These are phyloP conservation scores for Tachina fera DNA, from an alignment of 2,888 invertebrate species.

Conservation along the genomic window DNA sequence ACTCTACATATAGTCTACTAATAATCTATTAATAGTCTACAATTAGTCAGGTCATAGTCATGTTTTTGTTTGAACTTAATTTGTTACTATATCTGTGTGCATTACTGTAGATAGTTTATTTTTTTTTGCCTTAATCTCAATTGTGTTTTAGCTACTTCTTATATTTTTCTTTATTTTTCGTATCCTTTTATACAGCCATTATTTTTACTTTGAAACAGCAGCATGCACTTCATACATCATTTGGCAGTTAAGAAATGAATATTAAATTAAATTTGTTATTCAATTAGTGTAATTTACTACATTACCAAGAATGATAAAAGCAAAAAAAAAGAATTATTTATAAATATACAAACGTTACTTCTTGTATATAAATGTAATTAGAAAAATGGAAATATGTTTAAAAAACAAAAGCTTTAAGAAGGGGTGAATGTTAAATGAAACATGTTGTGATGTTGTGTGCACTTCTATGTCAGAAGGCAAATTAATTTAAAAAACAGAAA, in stretches of 20 bases:
- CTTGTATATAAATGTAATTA: conserved; percentile 1
- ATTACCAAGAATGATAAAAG: conserved; percentile 12
- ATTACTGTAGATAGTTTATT: too few species aligned
- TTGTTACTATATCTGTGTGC: too few species aligned
- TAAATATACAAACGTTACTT: background rate
- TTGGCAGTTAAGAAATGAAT: conserved; percentile 57
- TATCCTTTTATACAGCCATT: background rate
- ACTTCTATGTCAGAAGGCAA: background rate
- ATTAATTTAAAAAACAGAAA: background rate
- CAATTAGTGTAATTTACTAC: conserved; percentile 54
- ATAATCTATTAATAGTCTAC: too few species aligned
- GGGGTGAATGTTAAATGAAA: background rate
- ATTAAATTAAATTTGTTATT: conserved; percentile 54
- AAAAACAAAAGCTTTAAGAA: background rate
- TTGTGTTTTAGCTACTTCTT: background rate
- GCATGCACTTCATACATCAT: conserved; percentile 51
- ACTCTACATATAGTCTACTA: too few species aligned
- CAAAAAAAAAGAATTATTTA: background rate
- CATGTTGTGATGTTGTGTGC: background rate
- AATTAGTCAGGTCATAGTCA: too few species aligned
- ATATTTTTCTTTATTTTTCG: background rate
- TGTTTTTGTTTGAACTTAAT: too few species aligned
- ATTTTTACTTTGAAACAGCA: conserved; percentile 15
- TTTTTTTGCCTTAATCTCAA: background rate
- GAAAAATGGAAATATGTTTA: background rate